Base-by-base conservation (phyloP, 2,888 invertebrate species). In the Pandemis cinnamomeana region DNA sequence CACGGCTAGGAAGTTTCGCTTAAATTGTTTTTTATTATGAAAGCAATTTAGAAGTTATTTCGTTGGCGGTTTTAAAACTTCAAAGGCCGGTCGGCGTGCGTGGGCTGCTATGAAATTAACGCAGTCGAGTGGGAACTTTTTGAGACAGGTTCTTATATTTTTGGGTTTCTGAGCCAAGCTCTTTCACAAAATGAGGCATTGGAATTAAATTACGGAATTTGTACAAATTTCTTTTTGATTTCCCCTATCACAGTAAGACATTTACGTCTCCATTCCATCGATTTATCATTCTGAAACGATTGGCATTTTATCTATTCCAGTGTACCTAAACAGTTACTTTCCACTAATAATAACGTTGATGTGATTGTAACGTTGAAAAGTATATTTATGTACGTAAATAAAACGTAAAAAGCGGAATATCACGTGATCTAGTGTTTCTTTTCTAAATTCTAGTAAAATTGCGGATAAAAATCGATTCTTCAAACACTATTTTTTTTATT, bases 11-110 rank as follows among this genome's bases (percentile, higher is more conserved):
- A 60, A 60, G 66, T 73, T 69, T n/a, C 36, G 51, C 27, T 70
- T 61, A 61, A 74, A 70, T 74, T 70, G 70, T 73, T 70, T 70
- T 71, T 44, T 66, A 51, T 73, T 66, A 60, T 73, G 46, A 67
- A 60, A 67, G 74, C 67, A 74, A 74, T 74, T 71, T 71, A 53
- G 66, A 71, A 71, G 67, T 67, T 74, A 61, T 63, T 62, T 62
- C 51, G 67, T 15, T n/a, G 36, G 51, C 64, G 73, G 73, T 70
- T 66, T 66, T 60, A 41, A 70, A 71, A 71, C 61, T 71, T 70
- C 70, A 74, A 74, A 71, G 44, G 51, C 62, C 46, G 15, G 51
- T 36, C 15, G 41, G 27, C 64, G 63, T 69, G 60, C 42, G 68
- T 64, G 44, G 66, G 69, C 7, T 41, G 44, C 15, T 15, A 46